Percentiles rank a stretch among this genome's conserved stretches.
Conservation (phyloP, 2,113 vertebrate genomes). For the Oncorhynchus clarkii region DNA sequence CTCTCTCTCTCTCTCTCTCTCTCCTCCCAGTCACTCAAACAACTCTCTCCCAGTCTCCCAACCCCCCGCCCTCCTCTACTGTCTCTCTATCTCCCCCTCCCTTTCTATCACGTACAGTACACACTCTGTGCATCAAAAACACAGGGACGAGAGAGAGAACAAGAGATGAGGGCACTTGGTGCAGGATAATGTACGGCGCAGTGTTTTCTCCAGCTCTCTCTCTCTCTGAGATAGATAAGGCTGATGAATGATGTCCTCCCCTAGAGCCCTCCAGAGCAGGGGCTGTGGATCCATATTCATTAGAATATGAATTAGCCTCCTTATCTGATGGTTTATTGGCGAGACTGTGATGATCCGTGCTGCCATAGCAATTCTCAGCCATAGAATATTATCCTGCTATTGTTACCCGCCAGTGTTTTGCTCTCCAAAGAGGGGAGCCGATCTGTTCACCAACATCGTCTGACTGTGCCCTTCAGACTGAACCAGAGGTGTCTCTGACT, state of each 20-base stretch:
- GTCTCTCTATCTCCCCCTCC: too few species aligned
- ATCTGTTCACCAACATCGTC: not conserved
- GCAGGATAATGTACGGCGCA: conserved; percentile 38
- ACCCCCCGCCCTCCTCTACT: not conserved
- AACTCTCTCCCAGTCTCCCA: too few species aligned
- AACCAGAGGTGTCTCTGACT: not conserved
- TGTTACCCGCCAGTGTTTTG: conserved; percentile 25
- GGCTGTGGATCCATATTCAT: conserved; percentile 70
- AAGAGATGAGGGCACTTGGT: conserved; percentile 22
- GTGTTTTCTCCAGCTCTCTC: conserved; percentile 22
- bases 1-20: not conserved
- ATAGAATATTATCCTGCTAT: conserved; percentile 17
- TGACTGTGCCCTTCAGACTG: conserved; percentile 1
- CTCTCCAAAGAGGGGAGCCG: not conserved
- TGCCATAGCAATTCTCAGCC: conserved; percentile 27
- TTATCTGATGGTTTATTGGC: conserved; percentile 65
- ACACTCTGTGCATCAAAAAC: not conserved
- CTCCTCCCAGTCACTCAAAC: not conserved
- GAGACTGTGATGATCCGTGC: conserved; percentile 48
- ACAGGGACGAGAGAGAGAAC: not conserved
- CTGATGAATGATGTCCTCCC: conserved; percentile 61
- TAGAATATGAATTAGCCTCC: conserved; percentile 71
- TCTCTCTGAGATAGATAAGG: conserved; percentile 53
- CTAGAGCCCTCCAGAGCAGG: conserved; percentile 57
- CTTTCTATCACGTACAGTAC: not conserved